Conservation (phyloP, 1,140 invertebrate species). For the Charaxes varanes region DNA sequence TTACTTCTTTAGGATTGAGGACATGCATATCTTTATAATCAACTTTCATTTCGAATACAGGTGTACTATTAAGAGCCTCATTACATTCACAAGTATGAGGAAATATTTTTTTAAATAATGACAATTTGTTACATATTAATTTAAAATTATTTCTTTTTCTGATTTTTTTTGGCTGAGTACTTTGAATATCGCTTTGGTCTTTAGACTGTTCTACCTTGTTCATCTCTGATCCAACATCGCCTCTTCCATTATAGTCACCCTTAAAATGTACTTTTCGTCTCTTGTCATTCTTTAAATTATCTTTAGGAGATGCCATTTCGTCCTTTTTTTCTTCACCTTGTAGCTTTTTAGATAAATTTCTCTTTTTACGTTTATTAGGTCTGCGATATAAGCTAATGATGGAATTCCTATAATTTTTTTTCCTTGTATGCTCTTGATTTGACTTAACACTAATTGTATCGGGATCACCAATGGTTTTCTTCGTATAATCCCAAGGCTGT, state of each 20-base stretch:
- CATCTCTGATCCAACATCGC: no score
- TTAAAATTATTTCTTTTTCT: no score
- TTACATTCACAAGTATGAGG: neutral
- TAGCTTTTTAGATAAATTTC: neutral
- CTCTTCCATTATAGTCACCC: no score
- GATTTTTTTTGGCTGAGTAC: no score
- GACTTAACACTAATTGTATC: conserved; percentile 9
- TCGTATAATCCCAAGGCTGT: no score
- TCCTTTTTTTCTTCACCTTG: neutral
- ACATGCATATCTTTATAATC: conserved; percentile 24
- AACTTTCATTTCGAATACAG: conserved; percentile 36
- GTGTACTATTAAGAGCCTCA: neutral
- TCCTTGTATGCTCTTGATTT: neutral
- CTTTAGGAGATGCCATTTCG: no score
- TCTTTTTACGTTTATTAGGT: conserved; percentile 3
- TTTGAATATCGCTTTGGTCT: no score
- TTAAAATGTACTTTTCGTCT: no score
- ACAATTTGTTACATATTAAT: no score
- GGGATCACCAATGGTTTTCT: conserved; percentile 1
- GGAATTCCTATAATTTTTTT: conserved; percentile 10
- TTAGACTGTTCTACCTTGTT: conserved; percentile 1
- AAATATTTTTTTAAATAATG: neutral
- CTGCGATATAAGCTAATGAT: conserved; percentile 10
- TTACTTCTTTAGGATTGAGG: conserved; percentile 30
- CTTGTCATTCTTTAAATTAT: no score